A percentile compares a stretch with the other conserved stretches of the same genome.
Evolutionary conservation across 2,888 invertebrate genomes (phyloP).

Genomic region (Chydorus sphaericus): DNA sequence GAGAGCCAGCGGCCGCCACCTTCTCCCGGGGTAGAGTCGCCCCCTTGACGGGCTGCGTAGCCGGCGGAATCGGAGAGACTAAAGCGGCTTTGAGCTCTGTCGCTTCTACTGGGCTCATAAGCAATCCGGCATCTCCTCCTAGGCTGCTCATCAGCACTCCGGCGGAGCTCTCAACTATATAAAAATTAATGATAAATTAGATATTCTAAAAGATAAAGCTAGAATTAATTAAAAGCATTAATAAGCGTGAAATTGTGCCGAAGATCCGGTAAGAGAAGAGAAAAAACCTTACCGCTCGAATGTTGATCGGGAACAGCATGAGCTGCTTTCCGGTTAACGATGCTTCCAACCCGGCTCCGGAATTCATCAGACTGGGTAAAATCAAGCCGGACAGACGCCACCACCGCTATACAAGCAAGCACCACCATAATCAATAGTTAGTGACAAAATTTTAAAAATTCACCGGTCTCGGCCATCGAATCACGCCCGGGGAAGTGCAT

Average conservation of each 20-base stretch:
- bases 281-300: not conserved
- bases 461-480: no score
- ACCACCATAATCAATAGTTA: no score
- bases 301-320: slow-evolving; percentile 20
- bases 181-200: slow-evolving; percentile 3
- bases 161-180: slow-evolving; percentile 34
- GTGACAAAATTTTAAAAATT: no score
- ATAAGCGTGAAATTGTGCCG: not conserved
- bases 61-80: not conserved
- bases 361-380: slow-evolving; percentile 41
- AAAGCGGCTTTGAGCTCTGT: slow-evolving; percentile 30
- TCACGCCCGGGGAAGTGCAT: no score
- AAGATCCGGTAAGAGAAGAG: not conserved
- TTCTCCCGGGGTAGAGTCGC: slow-evolving; percentile 10
- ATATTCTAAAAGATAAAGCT: not conserved
- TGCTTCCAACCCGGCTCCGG: slow-evolving; percentile 44
- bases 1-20: not conserved
- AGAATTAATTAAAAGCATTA: not conserved
- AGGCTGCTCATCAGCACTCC: slow-evolving; percentile 38
- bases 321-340: slow-evolving; percentile 42
- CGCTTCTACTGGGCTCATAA: slow-evolving; percentile 26
- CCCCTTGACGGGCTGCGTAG: not conserved
- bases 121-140: slow-evolving; percentile 15
- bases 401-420: no score
- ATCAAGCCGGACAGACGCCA: slow-evolving; percentile 27